Evolutionary conservation across 2,888 invertebrate genomes (phyloP), one percentile per base, ranked within the genome.

Genomic region (Drosophila atripex): DNA sequence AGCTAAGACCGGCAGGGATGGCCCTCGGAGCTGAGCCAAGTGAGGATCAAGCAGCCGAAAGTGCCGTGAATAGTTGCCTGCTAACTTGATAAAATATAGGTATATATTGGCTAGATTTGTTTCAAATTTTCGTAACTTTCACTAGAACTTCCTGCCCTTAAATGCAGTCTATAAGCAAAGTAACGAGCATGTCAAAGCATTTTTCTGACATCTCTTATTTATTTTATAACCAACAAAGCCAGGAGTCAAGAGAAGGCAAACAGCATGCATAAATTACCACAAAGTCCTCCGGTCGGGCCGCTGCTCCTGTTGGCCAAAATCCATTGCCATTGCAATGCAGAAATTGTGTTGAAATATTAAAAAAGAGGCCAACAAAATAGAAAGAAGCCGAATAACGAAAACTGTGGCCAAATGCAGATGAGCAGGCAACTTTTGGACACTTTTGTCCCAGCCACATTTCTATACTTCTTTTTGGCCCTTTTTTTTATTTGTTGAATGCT

Each of bases 231-330:
- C 82, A 71, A 70, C 71, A 76, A 87, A 72, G 82, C 76, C 82
- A 84, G 80, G 73, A 85, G 82, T 87, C 87, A 78, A 80, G 60
- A 66, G 71, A 58, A 84, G 50, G 82, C 86, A 82, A 82, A 82
- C 78, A 82, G 82, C 86, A 78, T 87, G 82, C 87, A 82, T 82
- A 82, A 82, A 82, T 82, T 87, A 85, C 78, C 74, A 75, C 82
- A 35, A 63, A 65, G 55, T 47, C 46, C 71, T 56, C 11, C 21
- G 70, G 65, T 32, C 55, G 38, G 70, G 69, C 35, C 47, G 46
- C 21, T 32, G 12, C 25, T 55, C 41, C 41, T 43, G 55, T 45
- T 35, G 51, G 32, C 25, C 45, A 28, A 23, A 32, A 45, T 21
- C 25, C 45, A 54, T 53, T 35, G 57, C 54, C 74, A 78, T 71